Conservation (phyloP, 2,113 vertebrate genomes). For the Eudyptes chrysolophus region DNA sequence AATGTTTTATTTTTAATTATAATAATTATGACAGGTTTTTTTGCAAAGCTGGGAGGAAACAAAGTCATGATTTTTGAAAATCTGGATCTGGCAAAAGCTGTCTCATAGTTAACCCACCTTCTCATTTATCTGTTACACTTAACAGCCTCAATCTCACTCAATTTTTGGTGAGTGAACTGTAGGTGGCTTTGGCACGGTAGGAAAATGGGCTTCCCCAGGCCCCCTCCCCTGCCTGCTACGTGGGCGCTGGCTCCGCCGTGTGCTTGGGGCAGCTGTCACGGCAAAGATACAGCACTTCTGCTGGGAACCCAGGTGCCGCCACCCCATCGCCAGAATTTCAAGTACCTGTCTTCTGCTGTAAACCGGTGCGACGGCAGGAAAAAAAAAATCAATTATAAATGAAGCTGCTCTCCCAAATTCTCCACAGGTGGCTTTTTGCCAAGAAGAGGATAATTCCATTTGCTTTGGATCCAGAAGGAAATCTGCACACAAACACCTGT, state of each 20-base stretch:
- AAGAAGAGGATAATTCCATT: not conserved
- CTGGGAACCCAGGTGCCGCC: not conserved
- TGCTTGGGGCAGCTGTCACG: fast-evolving
- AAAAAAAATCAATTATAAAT: not conserved
- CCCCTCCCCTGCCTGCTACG: fast-evolving
- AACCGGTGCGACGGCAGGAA: fast-evolving
- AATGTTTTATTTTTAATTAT: not conserved
- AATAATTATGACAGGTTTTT: not conserved
- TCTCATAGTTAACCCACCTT: not conserved
- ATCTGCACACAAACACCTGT: not conserved
- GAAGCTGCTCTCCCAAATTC: not conserved
- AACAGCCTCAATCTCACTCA: not conserved
- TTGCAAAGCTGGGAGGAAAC: not conserved
- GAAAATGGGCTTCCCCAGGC: not conserved
- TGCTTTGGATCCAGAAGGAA: not conserved
- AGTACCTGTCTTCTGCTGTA: not conserved
- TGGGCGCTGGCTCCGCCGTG: fast-evolving
- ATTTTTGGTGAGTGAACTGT: not conserved
- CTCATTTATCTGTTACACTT: not conserved
- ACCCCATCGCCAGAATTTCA: not conserved
- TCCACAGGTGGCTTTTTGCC: not conserved
- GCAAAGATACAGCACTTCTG: not conserved
- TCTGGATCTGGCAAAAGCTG: not conserved
- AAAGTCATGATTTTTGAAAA: not conserved
- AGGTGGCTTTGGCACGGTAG: not conserved